Percentiles rank a stretch among this genome's conserved stretches.
These are phyloP conservation scores for Harpagus bidentatus DNA, from an alignment of 2,113 vertebrate genomes.

Conservation along the genomic window DNA sequence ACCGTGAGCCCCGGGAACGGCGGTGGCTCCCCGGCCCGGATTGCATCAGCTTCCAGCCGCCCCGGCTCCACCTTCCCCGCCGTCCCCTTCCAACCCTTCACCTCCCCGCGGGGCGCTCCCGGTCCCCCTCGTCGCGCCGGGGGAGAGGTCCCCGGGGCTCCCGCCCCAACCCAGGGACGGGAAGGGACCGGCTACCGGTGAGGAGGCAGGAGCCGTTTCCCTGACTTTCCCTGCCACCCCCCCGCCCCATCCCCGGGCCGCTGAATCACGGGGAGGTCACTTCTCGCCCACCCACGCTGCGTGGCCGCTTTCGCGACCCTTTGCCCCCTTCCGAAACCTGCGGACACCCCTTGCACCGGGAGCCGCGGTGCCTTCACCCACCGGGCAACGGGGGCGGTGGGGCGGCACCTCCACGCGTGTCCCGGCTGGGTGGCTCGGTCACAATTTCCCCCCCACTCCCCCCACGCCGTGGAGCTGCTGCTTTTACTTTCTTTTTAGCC, in stretches of 20 bases:
- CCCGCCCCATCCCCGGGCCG: background rate
- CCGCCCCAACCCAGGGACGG: background rate
- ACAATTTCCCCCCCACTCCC: background rate
- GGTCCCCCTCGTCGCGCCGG: no score
- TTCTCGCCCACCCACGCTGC: background rate
- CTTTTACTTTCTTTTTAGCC: slow-evolving; percentile 4
- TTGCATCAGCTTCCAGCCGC: slow-evolving; percentile 42
- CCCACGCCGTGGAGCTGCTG: background rate
- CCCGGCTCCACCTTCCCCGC: slow-evolving; percentile 22
- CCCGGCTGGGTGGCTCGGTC: background rate
- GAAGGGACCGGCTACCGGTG: background rate
- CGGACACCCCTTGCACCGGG: background rate
- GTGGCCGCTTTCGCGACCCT: background rate
- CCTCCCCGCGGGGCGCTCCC: background rate
- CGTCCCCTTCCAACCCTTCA: background rate
- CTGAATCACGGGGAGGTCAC: slow-evolving; percentile 26
- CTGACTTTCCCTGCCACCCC: background rate
- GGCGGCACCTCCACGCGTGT: background rate
- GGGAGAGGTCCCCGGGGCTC: no score
- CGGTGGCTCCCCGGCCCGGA: background rate
- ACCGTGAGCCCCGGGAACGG: no score
- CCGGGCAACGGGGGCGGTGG: background rate
- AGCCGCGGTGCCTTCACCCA: background rate
- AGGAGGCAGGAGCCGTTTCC: background rate
- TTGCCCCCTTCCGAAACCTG: background rate